phyloP scores from a whole-genome alignment of 2,113 vertebrate genomes.

The Dipodomys merriami region DNA sequence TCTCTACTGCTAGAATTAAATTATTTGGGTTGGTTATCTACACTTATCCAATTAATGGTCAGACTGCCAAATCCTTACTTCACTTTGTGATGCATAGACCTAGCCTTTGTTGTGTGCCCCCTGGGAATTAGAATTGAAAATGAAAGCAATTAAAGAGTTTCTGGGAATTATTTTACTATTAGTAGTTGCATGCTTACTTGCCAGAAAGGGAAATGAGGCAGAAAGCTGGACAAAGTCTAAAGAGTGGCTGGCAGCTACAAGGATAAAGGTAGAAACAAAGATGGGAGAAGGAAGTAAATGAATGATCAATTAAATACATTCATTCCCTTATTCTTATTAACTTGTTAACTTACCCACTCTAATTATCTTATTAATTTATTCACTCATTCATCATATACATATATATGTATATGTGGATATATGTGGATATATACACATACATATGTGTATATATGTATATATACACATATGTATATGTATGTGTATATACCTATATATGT shows the following conservation, averaged over 20 bases:
- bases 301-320: not conserved
- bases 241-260: not conserved
- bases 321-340: too few species aligned
- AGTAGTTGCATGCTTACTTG: not conserved
- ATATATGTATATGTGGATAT: too few species aligned
- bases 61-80: constrained; percentile 39
- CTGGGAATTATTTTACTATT: constrained; percentile 59
- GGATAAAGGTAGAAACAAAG: not conserved
- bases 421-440: too few species aligned
- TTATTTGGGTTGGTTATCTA: constrained; percentile 49
- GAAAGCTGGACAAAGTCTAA: not conserved
- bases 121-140: constrained; percentile 42
- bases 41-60: constrained; percentile 53
- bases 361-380: too few species aligned
- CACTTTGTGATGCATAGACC: not conserved
- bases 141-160: constrained; percentile 62
- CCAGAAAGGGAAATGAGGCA: constrained; percentile 15
- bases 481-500: too few species aligned
- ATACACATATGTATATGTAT: too few species aligned
- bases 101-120: constrained; percentile 7
- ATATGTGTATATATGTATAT: too few species aligned
- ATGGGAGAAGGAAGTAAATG: not conserved
- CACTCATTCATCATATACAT: not conserved
- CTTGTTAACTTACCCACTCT: too few species aligned
- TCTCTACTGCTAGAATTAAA: constrained; percentile 11